These are phyloP conservation scores for Chondrosia reniformis DNA, from an alignment of 37 sponge, comb jelly and placozoan species.

Conservation along the genomic window DNA sequence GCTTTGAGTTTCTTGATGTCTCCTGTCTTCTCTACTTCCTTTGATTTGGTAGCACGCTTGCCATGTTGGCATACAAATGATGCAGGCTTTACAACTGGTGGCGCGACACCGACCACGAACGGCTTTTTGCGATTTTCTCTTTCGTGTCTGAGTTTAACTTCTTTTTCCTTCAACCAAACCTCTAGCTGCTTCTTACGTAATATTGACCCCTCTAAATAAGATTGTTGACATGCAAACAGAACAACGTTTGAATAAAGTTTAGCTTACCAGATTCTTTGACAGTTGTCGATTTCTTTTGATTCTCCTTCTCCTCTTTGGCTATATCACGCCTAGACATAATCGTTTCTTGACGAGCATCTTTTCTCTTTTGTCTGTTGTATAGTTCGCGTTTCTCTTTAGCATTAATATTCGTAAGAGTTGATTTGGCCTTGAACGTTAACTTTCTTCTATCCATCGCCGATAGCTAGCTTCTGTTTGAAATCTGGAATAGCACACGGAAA, in stretches of 20 bases:
- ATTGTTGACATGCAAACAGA: not conserved
- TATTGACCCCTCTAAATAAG: not conserved
- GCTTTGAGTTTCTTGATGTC: not conserved
- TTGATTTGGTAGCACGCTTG: too few species aligned
- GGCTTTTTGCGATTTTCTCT: conserved; percentile 2
- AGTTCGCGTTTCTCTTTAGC: too few species aligned
- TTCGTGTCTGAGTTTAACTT: not conserved
- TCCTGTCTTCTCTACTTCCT: too few species aligned
- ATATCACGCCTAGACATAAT: not conserved
- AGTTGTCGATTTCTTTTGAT: not conserved
- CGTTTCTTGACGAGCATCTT: not conserved
- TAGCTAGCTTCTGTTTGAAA: too few species aligned
- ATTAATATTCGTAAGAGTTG: too few species aligned
- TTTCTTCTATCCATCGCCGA: too few species aligned
- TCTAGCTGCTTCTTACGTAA: not conserved
- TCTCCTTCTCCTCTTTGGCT: not conserved
- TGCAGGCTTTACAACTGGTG: not conserved
- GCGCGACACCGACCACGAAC: not conserved
- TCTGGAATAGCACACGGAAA: too few species aligned
- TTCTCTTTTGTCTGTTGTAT: not conserved
- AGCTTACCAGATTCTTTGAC: conserved; percentile 14
- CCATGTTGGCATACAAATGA: not conserved
- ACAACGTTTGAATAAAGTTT: not conserved
- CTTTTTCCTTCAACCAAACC: not conserved
- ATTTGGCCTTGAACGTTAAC: conserved; percentile 1